A percentile compares a stretch with the other conserved stretches of the same genome.
These are phyloP conservation scores for Mesoclemmys tuberculata DNA, from an alignment of 2,113 vertebrate species.

Conservation along the genomic window DNA sequence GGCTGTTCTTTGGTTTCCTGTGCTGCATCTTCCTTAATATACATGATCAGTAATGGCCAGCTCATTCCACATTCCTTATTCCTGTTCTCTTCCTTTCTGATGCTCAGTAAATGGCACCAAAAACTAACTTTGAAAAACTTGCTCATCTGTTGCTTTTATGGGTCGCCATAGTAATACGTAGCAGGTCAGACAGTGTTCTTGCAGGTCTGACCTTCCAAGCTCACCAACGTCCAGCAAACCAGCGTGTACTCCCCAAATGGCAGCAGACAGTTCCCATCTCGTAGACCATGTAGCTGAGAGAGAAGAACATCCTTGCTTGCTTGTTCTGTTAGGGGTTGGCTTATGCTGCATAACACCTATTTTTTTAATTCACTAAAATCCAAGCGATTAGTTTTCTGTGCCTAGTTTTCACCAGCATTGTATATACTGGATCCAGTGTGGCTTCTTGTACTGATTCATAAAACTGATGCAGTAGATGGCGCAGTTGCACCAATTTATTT, in stretches of 20 bases:
- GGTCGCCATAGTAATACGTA: background rate
- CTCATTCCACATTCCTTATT: conserved; percentile 8
- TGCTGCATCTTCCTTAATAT: conserved; percentile 33
- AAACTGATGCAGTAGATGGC: conserved; percentile 51
- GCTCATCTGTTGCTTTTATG: fast-evolving
- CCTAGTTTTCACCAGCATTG: conserved; percentile 33
- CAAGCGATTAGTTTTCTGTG: background rate
- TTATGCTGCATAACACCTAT: fast-evolving
- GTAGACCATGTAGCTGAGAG: background rate
- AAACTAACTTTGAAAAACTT: background rate
- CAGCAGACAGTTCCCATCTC: background rate
- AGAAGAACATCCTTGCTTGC: background rate
- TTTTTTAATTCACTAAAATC: background rate
- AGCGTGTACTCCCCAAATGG: background rate
- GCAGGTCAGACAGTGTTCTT: background rate
- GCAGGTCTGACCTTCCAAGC: background rate
- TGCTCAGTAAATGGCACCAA: background rate
- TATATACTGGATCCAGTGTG: conserved; percentile 9
- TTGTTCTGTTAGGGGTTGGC: background rate
- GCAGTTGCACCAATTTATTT: conserved; percentile 51
- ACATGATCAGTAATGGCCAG: background rate
- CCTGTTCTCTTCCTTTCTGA: conserved; percentile 18
- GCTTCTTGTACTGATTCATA: conserved; percentile 27
- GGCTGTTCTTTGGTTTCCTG: conserved; percentile 15
- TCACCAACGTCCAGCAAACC: background rate